Evolutionary conservation across 2,888 invertebrate species (phyloP).

Genomic region (Crematogaster levior): DNA sequence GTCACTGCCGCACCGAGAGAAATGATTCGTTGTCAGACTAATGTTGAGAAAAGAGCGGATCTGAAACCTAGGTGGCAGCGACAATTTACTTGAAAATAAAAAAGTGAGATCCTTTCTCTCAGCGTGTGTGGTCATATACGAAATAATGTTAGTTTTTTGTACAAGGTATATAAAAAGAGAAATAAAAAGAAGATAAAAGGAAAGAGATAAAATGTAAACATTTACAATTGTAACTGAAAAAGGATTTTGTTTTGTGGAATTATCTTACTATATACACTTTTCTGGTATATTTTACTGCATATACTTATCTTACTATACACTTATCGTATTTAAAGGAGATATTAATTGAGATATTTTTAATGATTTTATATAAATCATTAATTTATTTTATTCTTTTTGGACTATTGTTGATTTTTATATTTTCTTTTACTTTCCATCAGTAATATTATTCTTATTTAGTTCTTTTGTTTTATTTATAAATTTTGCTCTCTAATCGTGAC

Average conservation of each 20-base stretch:
- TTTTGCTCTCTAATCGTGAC: slow-evolving; percentile 38
- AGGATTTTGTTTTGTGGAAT: neutral
- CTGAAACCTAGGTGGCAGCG: neutral
- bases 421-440: neutral
- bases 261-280: neutral
- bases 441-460: neutral
- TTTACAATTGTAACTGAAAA: neutral
- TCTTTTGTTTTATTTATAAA: neutral
- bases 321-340: neutral
- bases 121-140: neutral
- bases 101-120: slow-evolving; percentile 9
- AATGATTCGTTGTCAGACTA: slow-evolving; percentile 49
- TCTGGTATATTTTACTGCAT: too few relatives aligned
- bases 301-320: too few relatives aligned
- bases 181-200: neutral
- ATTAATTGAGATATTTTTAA: neutral
- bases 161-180: neutral
- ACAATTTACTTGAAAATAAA: slow-evolving; percentile 7
- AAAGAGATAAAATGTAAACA: neutral
- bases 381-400: neutral
- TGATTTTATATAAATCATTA: too few relatives aligned
- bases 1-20: slow-evolving; percentile 38
- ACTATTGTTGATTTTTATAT: neutral
- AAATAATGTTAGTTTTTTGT: slow-evolving; percentile 7
- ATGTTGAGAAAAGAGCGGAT: slow-evolving; percentile 19